Evolutionary conservation across 2,797 vertebrate species (phyloP).

Genomic region (Dallia pectoralis): DNA sequence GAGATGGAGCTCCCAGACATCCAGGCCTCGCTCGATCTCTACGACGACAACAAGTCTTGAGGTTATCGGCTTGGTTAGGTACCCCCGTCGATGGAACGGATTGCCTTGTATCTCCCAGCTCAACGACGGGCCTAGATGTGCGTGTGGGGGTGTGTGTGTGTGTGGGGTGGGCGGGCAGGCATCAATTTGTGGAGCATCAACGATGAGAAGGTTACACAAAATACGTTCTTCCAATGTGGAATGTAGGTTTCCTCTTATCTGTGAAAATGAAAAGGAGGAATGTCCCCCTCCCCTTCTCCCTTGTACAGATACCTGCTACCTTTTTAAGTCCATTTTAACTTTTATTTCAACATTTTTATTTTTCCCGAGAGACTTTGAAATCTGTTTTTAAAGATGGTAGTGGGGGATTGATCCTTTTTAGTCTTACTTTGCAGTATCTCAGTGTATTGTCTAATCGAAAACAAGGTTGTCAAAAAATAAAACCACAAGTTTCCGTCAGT

Average conservation of each 20-base stretch:
- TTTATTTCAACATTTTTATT: slow-evolving; percentile 11
- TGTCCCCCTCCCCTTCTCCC: slow-evolving; percentile 11
- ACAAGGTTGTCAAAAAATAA: slow-evolving; percentile 12
- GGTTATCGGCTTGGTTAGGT: slow-evolving; percentile 28
- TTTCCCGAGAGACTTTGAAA: slow-evolving; percentile 3
- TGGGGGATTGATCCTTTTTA: slow-evolving; percentile 6
- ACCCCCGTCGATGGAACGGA: slow-evolving; percentile 32
- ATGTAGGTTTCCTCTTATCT: slow-evolving; percentile 22
- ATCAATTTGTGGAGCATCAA: slow-evolving; percentile 22
- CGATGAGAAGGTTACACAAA: slow-evolving; percentile 28
- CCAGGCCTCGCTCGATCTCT: slow-evolving; percentile 88
- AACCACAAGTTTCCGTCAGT: slow-evolving; percentile 2
- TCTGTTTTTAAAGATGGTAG: background rate
- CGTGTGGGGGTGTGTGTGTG: background rate
- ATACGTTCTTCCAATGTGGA: slow-evolving; percentile 37
- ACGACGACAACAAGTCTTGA: slow-evolving; percentile 97
- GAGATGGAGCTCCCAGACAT: slow-evolving; percentile 92
- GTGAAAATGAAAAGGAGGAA: slow-evolving; percentile 24
- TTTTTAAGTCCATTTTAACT: background rate
- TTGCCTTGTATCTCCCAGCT: background rate
- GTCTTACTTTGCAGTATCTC: slow-evolving; percentile 13
- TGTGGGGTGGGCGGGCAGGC: slow-evolving; percentile 15
- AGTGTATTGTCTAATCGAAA: slow-evolving; percentile 7
- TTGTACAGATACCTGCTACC: slow-evolving; percentile 1
- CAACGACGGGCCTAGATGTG: slow-evolving; percentile 5